Conservation (phyloP, 2,113 vertebrate genomes). For the Hemicordylus capensis region DNA sequence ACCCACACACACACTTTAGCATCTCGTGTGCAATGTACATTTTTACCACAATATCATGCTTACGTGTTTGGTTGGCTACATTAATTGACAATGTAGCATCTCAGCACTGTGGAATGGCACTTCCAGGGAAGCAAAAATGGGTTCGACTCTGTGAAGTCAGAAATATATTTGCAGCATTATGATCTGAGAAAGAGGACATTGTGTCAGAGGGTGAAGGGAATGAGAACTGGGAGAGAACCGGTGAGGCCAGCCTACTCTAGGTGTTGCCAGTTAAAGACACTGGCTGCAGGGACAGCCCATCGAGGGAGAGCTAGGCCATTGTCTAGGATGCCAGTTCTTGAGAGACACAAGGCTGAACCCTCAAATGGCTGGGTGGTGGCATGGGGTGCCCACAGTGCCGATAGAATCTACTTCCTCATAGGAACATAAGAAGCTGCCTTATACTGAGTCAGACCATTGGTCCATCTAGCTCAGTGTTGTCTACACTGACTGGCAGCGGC, state of each 20-base stretch:
- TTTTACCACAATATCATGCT: slow-evolving; percentile 54
- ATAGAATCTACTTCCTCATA: too few relatives aligned
- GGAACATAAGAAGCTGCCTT: too few relatives aligned
- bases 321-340: too few relatives aligned
- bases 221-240: background rate
- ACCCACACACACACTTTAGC: slow-evolving; percentile 8
- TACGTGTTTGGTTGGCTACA: slow-evolving; percentile 48
- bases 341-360: too few relatives aligned
- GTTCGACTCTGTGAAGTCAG: slow-evolving; percentile 62
- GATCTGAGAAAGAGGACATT: background rate
- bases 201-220: background rate
- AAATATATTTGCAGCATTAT: slow-evolving; percentile 52
- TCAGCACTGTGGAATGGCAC: slow-evolving; percentile 52
- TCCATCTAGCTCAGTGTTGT: too few relatives aligned
- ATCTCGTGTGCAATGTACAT: slow-evolving; percentile 51
- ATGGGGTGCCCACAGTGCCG: too few relatives aligned
- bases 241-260: background rate
- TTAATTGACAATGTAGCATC: slow-evolving; percentile 70
- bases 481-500: too few relatives aligned
- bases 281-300: too few relatives aligned
- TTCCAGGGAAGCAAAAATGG: slow-evolving; percentile 67
- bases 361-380: too few relatives aligned
- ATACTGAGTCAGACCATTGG: too few relatives aligned
- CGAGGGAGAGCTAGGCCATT: too few relatives aligned
- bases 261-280: too few relatives aligned